A percentile compares a stretch with the other conserved stretches of the same genome.
These are phyloP conservation scores for Gnathonemus echidnorhynchus DNA, from an alignment of 2,113 vertebrate species.

Conservation along the genomic window DNA sequence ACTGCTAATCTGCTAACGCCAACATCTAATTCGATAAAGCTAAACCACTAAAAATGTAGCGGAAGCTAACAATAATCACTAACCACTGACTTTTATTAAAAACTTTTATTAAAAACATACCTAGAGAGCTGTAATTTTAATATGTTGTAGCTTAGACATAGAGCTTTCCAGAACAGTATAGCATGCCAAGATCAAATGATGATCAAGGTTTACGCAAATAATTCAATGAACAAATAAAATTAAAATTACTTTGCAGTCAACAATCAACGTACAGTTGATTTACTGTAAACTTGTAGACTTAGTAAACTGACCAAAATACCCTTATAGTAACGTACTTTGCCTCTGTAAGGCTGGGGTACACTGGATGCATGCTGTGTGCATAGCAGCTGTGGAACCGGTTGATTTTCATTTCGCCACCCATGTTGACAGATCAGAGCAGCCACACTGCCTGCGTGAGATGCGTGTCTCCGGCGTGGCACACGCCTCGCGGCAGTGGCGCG, in stretches of 20 bases:
- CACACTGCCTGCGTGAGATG: too few relatives aligned
- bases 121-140: neutral
- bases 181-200: neutral
- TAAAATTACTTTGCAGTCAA: neutral
- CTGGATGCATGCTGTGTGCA: too few relatives aligned
- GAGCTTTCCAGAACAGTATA: neutral
- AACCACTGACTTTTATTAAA: neutral
- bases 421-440: neutral
- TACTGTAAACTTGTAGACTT: neutral
- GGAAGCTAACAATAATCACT: neutral
- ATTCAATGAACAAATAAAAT: neutral
- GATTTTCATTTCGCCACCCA: too few relatives aligned
- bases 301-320: neutral
- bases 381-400: too few relatives aligned
- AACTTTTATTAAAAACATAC: neutral
- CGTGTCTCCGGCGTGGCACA: too few relatives aligned
- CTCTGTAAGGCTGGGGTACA: neutral
- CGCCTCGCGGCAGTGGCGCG: too few relatives aligned
- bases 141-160: neutral
- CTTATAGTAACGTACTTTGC: neutral
- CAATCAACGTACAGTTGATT: neutral
- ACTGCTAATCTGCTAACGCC: neutral
- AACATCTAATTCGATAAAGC: neutral
- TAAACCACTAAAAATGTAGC: neutral
- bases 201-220: neutral